These are phyloP conservation scores for Phoronis australis DNA, from an alignment of 2,888 invertebrate genomes.

Conservation along the genomic window DNA sequence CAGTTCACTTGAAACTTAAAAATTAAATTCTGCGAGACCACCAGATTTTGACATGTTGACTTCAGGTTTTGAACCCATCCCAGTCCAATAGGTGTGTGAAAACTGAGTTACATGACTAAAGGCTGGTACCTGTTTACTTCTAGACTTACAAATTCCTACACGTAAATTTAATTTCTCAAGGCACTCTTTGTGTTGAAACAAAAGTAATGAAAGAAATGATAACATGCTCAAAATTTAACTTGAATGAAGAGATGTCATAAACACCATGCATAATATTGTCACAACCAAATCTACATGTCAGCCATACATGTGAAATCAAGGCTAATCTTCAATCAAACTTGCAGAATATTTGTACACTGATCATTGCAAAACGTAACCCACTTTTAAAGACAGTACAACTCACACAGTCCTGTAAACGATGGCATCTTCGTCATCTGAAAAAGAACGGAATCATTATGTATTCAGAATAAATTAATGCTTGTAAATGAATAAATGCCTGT, in stretches of 20 bases:
- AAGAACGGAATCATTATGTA: neutral
- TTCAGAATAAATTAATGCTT: neutral
- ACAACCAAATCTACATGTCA: neutral
- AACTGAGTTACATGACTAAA: no score
- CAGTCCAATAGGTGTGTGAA: no score
- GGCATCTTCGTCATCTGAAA: conserved; percentile 78
- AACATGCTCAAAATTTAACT: neutral
- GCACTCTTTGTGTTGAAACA: no score
- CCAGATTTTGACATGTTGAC: no score
- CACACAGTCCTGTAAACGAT: conserved; percentile 64
- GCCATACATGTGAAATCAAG: neutral
- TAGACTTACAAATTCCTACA: no score
- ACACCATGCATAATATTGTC: neutral
- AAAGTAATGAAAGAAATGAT: neutral
- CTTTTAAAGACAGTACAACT: conserved; percentile 23
- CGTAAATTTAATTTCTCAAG: no score
- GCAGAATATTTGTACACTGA: neutral
- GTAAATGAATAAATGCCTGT: no score
- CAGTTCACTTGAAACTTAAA: no score
- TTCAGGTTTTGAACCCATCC: no score
- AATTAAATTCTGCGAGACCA: no score
- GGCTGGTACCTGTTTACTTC: no score
- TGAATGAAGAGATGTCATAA: neutral
- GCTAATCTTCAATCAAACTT: neutral
- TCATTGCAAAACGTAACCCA: no score